These are phyloP conservation scores for Spondyliosoma cantharus DNA, from an alignment of 2,797 vertebrate species.

Conservation along the genomic window DNA sequence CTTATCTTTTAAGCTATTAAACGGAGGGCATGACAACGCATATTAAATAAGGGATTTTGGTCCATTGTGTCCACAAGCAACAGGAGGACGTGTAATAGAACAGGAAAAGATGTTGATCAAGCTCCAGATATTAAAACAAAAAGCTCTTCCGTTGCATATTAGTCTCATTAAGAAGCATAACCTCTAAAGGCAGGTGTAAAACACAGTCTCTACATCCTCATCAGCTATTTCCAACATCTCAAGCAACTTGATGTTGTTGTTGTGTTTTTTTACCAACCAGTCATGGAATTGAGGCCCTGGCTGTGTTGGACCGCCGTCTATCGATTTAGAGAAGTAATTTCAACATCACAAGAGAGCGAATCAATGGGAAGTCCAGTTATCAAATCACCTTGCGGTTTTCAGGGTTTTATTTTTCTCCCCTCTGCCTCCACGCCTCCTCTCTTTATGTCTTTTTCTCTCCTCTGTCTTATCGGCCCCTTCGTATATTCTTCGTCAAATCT, in stretches of 20 bases:
- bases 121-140: not conserved
- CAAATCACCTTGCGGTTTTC: constrained; percentile 58
- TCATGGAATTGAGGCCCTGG: constrained; percentile 7
- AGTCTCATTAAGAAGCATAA: not conserved
- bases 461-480: not conserved
- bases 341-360: constrained; percentile 57
- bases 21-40: not conserved
- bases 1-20: not conserved
- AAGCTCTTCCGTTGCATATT: not conserved
- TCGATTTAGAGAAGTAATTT: constrained; percentile 72
- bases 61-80: not conserved
- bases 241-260: constrained; percentile 5
- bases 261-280: not conserved
- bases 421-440: not conserved
- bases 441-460: not conserved
- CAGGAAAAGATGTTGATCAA: too few relatives aligned
- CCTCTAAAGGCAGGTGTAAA: not conserved
- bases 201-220: not conserved
- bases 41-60: not conserved
- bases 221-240: constrained; percentile 15
- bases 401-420: constrained; percentile 38
- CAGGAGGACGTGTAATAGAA: too few relatives aligned
- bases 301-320: constrained; percentile 23
- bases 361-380: constrained; percentile 66
- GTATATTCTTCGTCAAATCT: not conserved